Base-by-base conservation (phyloP, 2,888 invertebrate species). In the Rosalia funebris region DNA sequence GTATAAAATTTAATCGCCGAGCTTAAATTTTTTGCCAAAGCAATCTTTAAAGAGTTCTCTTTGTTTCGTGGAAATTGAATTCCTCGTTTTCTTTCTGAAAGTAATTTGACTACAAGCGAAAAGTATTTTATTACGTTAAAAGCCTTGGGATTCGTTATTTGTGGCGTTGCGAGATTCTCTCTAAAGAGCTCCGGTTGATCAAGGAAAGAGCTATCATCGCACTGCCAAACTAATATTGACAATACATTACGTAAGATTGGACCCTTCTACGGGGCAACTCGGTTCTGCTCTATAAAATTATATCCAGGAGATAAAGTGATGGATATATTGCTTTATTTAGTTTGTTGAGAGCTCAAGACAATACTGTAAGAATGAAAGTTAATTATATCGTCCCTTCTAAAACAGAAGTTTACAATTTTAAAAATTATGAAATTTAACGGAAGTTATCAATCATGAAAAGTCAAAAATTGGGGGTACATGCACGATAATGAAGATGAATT, bases 1-100 rank as follows among this genome's bases (percentile, higher is more conserved):
- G 31, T 50, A 48, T 53, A 53, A 44, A 57, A 61, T 56, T 53
- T 62, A 57, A 62, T 62, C 58, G 48, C n/a, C n/a, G 50, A 39
- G 58, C 53, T 62, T 59, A 50, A 52, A 36, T 59, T 59, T 59
- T 57, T 53, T 37, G 20, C 46, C 53, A 54, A 54, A 55, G 53
- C 53, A 12, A 54, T 42, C 44, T 20, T 31, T 32, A 36, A 54
- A 54, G 48, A 57, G 50, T 53, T 47, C 55, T 62, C 66, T 70
- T 69, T 69, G 71, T 69, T 61, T 65, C 64, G 60, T 63, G 47
- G 57, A 71, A 68, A 69, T 71, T 67, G 69, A 71, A 69, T 71
- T 68, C 62, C 62, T 60, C 61, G 57, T 63, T 63, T 56, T 59
- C 63, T 68, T 63, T 68, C 62, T 53, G 59, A 46, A 65, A 70